Evolutionary conservation across 2,113 vertebrate species (phyloP), one percentile per base, ranked within the genome.

Genomic region (Spilogale gracilis): DNA sequence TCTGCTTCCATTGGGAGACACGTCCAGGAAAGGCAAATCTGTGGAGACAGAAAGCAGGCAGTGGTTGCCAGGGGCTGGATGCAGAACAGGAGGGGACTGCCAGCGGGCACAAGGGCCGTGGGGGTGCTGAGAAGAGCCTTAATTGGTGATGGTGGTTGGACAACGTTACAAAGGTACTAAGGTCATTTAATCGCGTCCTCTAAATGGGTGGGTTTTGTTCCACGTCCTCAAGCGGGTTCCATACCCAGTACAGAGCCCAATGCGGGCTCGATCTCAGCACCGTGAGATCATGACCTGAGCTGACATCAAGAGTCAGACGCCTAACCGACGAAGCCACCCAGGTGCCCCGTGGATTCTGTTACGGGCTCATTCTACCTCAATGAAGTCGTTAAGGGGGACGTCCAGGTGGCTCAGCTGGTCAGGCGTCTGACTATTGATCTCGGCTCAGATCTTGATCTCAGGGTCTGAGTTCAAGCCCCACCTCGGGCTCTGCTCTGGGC

Each of bases 251-350:
- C 30, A 6, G 67, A 67, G 67, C 32, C 67, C 16, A 0, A 18
- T 1, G 7, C 0, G 32, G 67, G 17, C 32, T 38, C 1, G 1
- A 69, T 18, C 67, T 27, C 8, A 3, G 16, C 12, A 9, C 6
- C 7, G 32, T 18, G 65, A 9, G 65, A n/a, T n/a, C 65, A 9
- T 8, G 32, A n/a, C 32, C 65, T n/a, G 65, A 69, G 32, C 1
- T 2, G 16, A 69, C 32, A 9, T n/a, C 32, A 4, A 4, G 65
- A 32, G 65, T 69, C 32, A 1, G 65, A 17, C 12, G 6, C 32
- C 8, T 3, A 69, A n/a, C 13, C 2, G 16, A n/a, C 32, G 17
- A 16, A 69, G 16, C 65, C 65, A 5, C 32, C 32, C 65, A 8
- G 32, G 14, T 1, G 11, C 65, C 32, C 32, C 32, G 12, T 8